These are phyloP conservation scores for Cotesia congregata DNA, from an alignment of 2,888 invertebrate genomes.

Conservation along the genomic window DNA sequence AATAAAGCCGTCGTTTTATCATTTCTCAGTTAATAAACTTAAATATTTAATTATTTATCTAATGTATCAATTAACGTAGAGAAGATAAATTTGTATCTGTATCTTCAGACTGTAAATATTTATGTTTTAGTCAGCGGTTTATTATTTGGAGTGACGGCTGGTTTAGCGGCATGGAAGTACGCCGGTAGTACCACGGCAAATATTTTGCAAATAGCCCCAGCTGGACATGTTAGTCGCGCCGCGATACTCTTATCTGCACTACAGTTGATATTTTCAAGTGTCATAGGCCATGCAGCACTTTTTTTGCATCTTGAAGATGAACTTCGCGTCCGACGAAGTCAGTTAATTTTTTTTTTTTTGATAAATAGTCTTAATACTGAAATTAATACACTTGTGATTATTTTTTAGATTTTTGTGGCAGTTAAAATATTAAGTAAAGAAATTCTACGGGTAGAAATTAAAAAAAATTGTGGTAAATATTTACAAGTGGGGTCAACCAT, in stretches of 20 bases:
- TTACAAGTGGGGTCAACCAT: no score
- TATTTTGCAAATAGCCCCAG: conserved; percentile 78
- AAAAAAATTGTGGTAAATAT: no score
- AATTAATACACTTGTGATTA: no score
- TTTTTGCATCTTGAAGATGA: conserved; percentile 87
- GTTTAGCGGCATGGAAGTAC: conserved; percentile 77
- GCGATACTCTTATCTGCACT: conserved; percentile 82
- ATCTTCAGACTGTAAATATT: not conserved
- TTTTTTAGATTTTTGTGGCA: no score
- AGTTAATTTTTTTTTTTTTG: conserved; percentile 48
- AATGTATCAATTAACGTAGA: not conserved
- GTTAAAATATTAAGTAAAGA: no score
- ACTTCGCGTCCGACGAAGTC: conserved; percentile 81
- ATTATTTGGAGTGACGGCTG: conserved; percentile 77
- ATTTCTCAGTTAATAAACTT: conserved; percentile 74
- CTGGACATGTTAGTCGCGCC: conserved; percentile 76
- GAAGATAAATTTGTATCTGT: no score
- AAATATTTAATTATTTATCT: conserved; percentile 19
- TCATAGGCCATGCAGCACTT: conserved; percentile 83
- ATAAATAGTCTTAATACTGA: no score
- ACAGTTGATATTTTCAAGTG: conserved; percentile 84
- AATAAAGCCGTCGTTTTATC: conserved; percentile 80
- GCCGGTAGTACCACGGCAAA: conserved; percentile 77
- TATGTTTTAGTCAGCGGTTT: conserved; percentile 72
- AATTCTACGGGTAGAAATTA: no score